A percentile compares a stretch with the other conserved stretches of the same genome.
These are phyloP conservation scores for Phylloscopus collybita DNA, from an alignment of 2,797 vertebrate species.

Conservation along the genomic window DNA sequence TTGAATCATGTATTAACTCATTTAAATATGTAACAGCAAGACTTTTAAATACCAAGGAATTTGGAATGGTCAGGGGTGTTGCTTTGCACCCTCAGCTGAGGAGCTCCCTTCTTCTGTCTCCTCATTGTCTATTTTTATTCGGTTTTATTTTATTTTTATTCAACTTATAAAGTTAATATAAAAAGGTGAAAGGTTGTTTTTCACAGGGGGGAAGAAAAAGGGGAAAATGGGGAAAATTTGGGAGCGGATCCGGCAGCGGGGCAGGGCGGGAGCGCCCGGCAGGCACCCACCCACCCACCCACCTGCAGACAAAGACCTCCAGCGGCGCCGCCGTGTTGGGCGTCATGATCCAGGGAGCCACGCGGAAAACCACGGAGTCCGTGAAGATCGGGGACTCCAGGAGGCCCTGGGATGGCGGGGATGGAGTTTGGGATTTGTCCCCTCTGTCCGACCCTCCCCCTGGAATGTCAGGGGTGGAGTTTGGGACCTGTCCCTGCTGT, in stretches of 20 bases:
- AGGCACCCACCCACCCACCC: neutral
- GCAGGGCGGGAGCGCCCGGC: rapidly evolving
- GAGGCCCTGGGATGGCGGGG: slow-evolving; percentile 29
- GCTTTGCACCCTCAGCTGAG: too few relatives aligned
- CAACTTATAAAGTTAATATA: too few relatives aligned
- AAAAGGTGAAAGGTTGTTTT: too few relatives aligned
- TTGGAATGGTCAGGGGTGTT: too few relatives aligned
- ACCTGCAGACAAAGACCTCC: slow-evolving; percentile 89
- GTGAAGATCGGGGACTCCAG: slow-evolving; percentile 87
- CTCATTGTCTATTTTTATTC: too few relatives aligned
- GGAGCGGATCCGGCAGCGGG: rapidly evolving
- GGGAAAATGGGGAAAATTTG: neutral
- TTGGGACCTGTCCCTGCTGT: neutral
- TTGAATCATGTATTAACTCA: too few relatives aligned
- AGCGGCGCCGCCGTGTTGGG: slow-evolving; percentile 86
- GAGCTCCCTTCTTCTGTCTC: too few relatives aligned
- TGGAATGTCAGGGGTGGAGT: too few relatives aligned
- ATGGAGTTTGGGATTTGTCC: neutral
- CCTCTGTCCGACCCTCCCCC: neutral
- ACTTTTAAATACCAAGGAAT: too few relatives aligned
- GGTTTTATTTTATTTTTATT: too few relatives aligned
- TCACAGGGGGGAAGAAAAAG: neutral
- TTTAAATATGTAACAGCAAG: too few relatives aligned
- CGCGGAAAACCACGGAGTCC: slow-evolving; percentile 83
- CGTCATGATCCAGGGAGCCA: slow-evolving; percentile 95